phyloP scores from a whole-genome alignment of 2,888 invertebrate species.

The Galerucella pusilla region DNA sequence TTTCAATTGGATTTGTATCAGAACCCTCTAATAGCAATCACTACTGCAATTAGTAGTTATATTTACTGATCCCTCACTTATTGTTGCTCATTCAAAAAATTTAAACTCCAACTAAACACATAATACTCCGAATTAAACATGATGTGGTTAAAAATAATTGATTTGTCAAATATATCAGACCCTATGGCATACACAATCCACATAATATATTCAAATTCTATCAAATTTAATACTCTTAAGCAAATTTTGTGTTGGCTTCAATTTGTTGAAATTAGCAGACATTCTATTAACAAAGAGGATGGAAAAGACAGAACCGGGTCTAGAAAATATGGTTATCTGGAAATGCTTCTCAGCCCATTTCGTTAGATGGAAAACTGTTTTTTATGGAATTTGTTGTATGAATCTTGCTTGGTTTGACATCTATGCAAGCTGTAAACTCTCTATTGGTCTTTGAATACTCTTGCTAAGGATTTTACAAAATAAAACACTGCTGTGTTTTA shows the following conservation, averaged over 20 bases:
- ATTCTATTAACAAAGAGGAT: constrained; percentile 46
- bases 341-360: too few relatives aligned
- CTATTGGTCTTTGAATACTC: too few relatives aligned
- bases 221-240: constrained; percentile 44
- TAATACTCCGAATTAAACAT: constrained; percentile 7
- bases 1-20: constrained; percentile 7
- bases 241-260: constrained; percentile 46
- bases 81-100: constrained; percentile 7
- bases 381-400: too few relatives aligned
- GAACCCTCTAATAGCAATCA: constrained; percentile 1
- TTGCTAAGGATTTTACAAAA: too few relatives aligned
- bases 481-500: too few relatives aligned
- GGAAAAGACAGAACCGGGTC: neutral
- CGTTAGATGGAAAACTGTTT: too few relatives aligned
- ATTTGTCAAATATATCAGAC: constrained; percentile 43
- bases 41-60: neutral
- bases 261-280: constrained; percentile 45
- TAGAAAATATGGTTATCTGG: neutral
- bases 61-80: neutral
- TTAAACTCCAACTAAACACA: neutral
- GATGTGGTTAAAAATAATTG: constrained; percentile 31
- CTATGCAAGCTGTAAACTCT: too few relatives aligned
- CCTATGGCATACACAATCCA: constrained; percentile 29
- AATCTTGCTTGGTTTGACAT: too few relatives aligned
- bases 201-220: constrained; percentile 39